Percentiles rank a stretch among this genome's conserved stretches.
Evolutionary conservation across 2,797 vertebrate genomes (phyloP).

Genomic region (Lindbergichthys nudifrons): DNA sequence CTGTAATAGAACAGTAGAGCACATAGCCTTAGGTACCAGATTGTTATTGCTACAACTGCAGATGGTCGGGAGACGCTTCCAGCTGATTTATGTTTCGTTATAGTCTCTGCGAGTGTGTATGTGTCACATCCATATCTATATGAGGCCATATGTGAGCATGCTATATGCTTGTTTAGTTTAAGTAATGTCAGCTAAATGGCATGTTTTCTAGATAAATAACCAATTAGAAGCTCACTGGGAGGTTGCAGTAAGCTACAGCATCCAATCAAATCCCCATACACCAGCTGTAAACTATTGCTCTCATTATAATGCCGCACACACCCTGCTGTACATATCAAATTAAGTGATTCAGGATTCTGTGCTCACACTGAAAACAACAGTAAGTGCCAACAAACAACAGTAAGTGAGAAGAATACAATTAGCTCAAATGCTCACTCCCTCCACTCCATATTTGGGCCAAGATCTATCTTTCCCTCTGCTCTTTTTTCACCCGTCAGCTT

Average conservation of each 20-base stretch:
- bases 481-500: conserved; percentile 42
- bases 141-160: conserved; percentile 42
- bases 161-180: conserved; percentile 63
- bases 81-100: conserved; percentile 74
- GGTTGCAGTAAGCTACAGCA: conserved; percentile 37
- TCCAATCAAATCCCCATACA: conserved; percentile 66
- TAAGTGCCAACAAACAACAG: conserved; percentile 11
- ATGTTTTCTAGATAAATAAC: conserved; percentile 72
- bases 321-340: conserved; percentile 56
- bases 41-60: conserved; percentile 76
- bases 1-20: conserved; percentile 58
- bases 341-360: conserved; percentile 32
- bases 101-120: conserved; percentile 34
- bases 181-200: conserved; percentile 69
- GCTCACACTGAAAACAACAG: conserved; percentile 17
- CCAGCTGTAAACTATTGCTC: conserved; percentile 50
- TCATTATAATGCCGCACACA: conserved; percentile 45
- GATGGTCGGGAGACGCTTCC: conserved; percentile 68
- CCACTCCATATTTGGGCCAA: background rate
- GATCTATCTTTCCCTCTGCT: conserved; percentile 34
- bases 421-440: conserved; percentile 8
- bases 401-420: conserved; percentile 13
- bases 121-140: conserved; percentile 50
- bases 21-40: conserved; percentile 68
- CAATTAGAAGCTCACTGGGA: conserved; percentile 62